Evolutionary conservation across 2,797 vertebrate genomes (phyloP).

Genomic region (Pseudochirops corinnae): DNA sequence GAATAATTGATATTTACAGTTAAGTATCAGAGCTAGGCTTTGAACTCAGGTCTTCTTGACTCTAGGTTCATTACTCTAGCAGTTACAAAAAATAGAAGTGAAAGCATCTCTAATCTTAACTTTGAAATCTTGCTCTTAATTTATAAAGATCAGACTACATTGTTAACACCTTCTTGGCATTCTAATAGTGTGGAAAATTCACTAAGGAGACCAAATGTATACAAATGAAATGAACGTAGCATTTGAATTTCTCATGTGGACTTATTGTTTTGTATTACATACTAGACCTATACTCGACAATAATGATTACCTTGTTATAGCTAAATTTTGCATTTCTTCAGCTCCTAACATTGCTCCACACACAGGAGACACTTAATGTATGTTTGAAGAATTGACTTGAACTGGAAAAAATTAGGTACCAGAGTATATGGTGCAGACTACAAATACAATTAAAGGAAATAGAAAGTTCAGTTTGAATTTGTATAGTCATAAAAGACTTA

Average conservation of each 20-base stretch:
- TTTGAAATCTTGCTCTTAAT: neutral
- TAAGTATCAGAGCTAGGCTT: neutral
- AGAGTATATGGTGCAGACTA: neutral
- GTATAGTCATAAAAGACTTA: neutral
- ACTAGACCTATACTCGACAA: neutral
- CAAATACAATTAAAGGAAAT: neutral
- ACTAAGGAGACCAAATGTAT: neutral
- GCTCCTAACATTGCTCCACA: neutral
- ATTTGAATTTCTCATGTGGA: neutral
- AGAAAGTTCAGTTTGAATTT: neutral
- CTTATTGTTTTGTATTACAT: neutral
- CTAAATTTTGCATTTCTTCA: neutral
- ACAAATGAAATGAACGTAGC: neutral
- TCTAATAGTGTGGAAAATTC: neutral
- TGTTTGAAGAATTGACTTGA: neutral
- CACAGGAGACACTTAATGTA: neutral
- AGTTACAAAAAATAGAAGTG: neutral
- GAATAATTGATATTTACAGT: neutral
- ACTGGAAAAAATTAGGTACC: neutral
- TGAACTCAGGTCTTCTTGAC: neutral
- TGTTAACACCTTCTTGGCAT: neutral
- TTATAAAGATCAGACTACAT: neutral
- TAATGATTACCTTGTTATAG: neutral
- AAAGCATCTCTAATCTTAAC: neutral
- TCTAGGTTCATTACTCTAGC: neutral